phyloP scores from a whole-genome alignment of 2,797 vertebrate genomes.

The Poeciliopsis gracilis region DNA sequence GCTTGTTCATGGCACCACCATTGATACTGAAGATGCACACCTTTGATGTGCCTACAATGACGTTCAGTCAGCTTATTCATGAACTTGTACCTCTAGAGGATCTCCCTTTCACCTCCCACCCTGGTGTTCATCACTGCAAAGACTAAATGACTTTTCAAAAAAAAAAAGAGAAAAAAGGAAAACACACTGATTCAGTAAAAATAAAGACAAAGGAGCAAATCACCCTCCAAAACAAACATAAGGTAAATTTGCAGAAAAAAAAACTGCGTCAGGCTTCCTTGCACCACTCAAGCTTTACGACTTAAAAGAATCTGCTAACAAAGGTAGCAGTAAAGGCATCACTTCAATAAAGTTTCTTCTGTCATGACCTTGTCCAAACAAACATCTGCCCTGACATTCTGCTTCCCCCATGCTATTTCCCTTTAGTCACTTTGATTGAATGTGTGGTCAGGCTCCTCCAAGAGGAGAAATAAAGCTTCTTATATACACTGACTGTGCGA shows the following conservation, averaged over 20 bases:
- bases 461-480: slow-evolving; percentile 57
- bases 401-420: slow-evolving; percentile 49
- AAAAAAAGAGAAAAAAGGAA: slow-evolving; percentile 2
- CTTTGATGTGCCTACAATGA: slow-evolving; percentile 82
- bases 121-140: slow-evolving; percentile 11
- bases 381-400: slow-evolving; percentile 62
- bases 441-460: slow-evolving; percentile 69
- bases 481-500: slow-evolving; percentile 31
- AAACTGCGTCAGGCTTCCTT: slow-evolving; percentile 12
- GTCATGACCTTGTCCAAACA: slow-evolving; percentile 74
- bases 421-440: slow-evolving; percentile 70
- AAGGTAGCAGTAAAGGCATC: slow-evolving; percentile 44
- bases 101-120: slow-evolving; percentile 42
- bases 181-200: slow-evolving; percentile 24
- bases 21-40: slow-evolving; percentile 73
- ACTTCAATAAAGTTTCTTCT: slow-evolving; percentile 57
- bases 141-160: slow-evolving; percentile 27
- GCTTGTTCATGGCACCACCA: slow-evolving; percentile 78
- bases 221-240: slow-evolving; percentile 29
- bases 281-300: slow-evolving; percentile 36
- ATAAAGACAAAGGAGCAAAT: slow-evolving; percentile 27
- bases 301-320: slow-evolving; percentile 40
- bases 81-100: slow-evolving; percentile 66
- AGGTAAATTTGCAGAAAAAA: slow-evolving; percentile 22
- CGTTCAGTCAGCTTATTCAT: slow-evolving; percentile 78